Evolutionary conservation across 2,113 vertebrate genomes (phyloP).

Genomic region (Connochaetes taurinus): DNA sequence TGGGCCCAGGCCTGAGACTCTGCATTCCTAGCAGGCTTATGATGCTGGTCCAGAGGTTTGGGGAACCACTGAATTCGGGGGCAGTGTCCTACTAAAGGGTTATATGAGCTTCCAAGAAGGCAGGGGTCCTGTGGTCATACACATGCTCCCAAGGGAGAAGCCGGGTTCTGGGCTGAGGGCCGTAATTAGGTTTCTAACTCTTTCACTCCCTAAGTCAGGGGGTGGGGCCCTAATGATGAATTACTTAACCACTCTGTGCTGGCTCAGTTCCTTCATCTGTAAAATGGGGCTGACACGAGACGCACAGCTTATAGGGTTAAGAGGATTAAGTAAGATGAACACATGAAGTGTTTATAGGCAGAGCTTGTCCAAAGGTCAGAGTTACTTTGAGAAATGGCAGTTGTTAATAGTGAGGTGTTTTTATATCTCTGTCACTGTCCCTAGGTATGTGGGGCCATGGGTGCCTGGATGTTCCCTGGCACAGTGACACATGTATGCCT

Average conservation of each 20-base stretch:
- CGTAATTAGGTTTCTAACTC: neutral
- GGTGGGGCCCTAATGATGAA: neutral
- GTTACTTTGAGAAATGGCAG: neutral
- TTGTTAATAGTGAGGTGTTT: neutral
- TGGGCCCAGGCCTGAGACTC: neutral
- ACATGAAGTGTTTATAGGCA: neutral
- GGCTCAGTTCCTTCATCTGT: neutral
- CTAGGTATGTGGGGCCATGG: too few relatives aligned
- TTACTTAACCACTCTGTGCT: neutral
- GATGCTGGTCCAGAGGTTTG: neutral
- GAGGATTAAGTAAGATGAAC: neutral
- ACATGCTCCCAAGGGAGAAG: neutral
- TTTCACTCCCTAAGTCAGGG: neutral
- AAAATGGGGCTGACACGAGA: neutral
- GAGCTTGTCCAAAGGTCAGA: neutral
- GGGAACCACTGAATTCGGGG: neutral
- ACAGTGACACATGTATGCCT: neutral
- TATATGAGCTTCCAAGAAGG: neutral
- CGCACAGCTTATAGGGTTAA: neutral
- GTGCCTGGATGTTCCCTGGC: neutral
- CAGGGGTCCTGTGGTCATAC: neutral
- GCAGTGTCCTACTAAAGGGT: neutral
- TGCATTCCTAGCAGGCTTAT: neutral
- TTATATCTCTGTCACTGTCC: neutral
- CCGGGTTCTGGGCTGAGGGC: fast-evolving